Evolutionary conservation across 2,888 invertebrate species (phyloP).

Genomic region (Disparrhopalites patrizii): DNA sequence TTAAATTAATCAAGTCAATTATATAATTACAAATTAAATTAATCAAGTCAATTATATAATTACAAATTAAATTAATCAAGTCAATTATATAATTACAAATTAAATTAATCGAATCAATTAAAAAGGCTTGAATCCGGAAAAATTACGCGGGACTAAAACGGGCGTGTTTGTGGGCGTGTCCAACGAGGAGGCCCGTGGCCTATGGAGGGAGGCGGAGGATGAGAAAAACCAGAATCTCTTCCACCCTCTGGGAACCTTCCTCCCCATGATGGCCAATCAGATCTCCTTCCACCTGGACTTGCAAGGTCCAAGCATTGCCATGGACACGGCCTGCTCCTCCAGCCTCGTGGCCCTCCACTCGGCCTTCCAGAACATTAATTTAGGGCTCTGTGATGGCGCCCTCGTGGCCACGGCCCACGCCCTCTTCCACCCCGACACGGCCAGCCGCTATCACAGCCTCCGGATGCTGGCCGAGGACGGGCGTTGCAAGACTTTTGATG

Average conservation of each 20-base stretch:
- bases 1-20: too few species aligned
- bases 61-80: neutral
- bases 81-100: neutral
- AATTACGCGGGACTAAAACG: neutral
- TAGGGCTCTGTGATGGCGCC: slow-evolving; percentile 88
- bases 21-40: neutral
- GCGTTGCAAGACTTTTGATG: slow-evolving; percentile 57
- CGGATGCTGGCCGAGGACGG: slow-evolving; percentile 1
- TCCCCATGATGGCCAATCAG: neutral
- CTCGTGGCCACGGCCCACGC: slow-evolving; percentile 87
- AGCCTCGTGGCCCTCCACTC: slow-evolving; percentile 88
- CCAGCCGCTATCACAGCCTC: neutral
- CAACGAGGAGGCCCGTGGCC: neutral
- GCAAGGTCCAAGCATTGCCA: slow-evolving; percentile 79
- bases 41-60: neutral
- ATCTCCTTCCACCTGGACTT: neutral
- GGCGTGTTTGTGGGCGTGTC: neutral
- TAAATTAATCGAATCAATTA: neutral
- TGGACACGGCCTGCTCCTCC: slow-evolving; percentile 97
- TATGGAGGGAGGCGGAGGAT: neutral
- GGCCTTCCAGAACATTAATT: slow-evolving; percentile 71
- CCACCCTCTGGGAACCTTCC: neutral
- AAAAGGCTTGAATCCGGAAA: neutral
- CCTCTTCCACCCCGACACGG: slow-evolving; percentile 52
- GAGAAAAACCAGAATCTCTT: too few species aligned